Evolutionary conservation across 2,888 invertebrate species (phyloP), one percentile per base, ranked within the genome.

Genomic region (Meganola albula): DNA sequence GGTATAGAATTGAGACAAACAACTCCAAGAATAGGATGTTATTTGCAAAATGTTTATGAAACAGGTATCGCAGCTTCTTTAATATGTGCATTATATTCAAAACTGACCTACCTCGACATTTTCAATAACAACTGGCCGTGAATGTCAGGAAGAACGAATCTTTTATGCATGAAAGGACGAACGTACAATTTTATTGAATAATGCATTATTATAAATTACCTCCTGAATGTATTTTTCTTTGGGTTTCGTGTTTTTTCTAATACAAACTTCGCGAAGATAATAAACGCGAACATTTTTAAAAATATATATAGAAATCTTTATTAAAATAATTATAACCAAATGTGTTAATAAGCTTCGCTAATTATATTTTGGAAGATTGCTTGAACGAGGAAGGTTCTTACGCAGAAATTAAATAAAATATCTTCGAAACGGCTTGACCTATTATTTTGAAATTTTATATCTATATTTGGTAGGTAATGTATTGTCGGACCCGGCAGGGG

Each of bases 101-200:
- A 4, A 31, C 48, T 48, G 40, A 53, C 52, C 52, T 54, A 51
- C 36, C 40, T 9, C 39, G 54, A 51, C 24, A 14, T 6, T 2
- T 12, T 7, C n/a, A 3, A 1, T 2, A 4, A 22, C 33, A 40
- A 39, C 25, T 11, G n/a, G 4, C 2, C 8, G n/a, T n/a, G n/a
- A n/a, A n/a, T 28, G 47, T 37, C 40, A 6, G 16, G 22, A 27
- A 28, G 23, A 31, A 28, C 22, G 0, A 2, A 34, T 53, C 12
- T 31, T 50, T 50, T 24, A 53, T 53, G 43, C 44, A 53, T 53
- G 10, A n/a, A 20, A 28, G 24, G 21, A 26, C 24, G 33, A 24
- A 25, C 39, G 12, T 27, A 27, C 31, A 37, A 37, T 22, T 28
- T 24, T 2, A n/a, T 24, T 52, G 50, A 49, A 49, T 51, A 39